phyloP scores from a whole-genome alignment of 1,140 invertebrate species.

The Drosophila jambulina region DNA sequence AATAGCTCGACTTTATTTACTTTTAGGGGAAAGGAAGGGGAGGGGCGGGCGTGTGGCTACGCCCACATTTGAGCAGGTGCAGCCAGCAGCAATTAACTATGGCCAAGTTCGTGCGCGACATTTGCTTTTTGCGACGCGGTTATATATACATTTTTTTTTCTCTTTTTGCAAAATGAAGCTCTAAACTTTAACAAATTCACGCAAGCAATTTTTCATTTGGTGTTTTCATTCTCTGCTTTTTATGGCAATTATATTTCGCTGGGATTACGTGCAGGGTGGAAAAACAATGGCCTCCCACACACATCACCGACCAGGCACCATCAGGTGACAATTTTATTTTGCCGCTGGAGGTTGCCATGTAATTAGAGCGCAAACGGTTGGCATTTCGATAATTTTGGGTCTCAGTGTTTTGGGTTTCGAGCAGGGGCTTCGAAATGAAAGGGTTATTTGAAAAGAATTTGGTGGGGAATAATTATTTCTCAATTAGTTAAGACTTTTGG shows the following conservation, averaged over 20 bases:
- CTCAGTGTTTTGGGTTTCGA: slow-evolving; percentile 3
- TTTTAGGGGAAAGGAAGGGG: slow-evolving; percentile 7
- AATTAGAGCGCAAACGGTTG: slow-evolving; percentile 74
- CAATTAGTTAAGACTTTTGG: background rate
- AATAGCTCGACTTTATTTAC: slow-evolving; percentile 55
- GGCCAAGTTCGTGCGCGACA: slow-evolving; percentile 65
- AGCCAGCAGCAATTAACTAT: slow-evolving; percentile 65
- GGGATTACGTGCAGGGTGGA: slow-evolving; percentile 50
- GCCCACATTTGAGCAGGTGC: slow-evolving; percentile 58
- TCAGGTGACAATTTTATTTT: slow-evolving; percentile 66
- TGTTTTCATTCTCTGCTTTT: slow-evolving; percentile 22
- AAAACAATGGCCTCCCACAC: slow-evolving; percentile 29
- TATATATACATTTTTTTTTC: background rate
- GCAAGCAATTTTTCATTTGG: slow-evolving; percentile 61
- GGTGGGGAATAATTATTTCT: background rate
- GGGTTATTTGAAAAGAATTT: background rate
- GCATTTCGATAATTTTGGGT: slow-evolving; percentile 66
- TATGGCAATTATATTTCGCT: slow-evolving; percentile 52
- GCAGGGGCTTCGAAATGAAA: background rate
- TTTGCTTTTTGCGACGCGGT: slow-evolving; percentile 11
- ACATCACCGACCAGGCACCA: slow-evolving; percentile 26
- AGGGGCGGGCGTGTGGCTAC: slow-evolving; percentile 56
- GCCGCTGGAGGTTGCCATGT: slow-evolving; percentile 24
- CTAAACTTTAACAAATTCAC: slow-evolving; percentile 84
- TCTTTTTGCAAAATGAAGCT: slow-evolving; percentile 64